A percentile compares a stretch with the other conserved stretches of the same genome.
phyloP scores from a whole-genome alignment of 2,113 vertebrate species.

The Mus musculus region DNA sequence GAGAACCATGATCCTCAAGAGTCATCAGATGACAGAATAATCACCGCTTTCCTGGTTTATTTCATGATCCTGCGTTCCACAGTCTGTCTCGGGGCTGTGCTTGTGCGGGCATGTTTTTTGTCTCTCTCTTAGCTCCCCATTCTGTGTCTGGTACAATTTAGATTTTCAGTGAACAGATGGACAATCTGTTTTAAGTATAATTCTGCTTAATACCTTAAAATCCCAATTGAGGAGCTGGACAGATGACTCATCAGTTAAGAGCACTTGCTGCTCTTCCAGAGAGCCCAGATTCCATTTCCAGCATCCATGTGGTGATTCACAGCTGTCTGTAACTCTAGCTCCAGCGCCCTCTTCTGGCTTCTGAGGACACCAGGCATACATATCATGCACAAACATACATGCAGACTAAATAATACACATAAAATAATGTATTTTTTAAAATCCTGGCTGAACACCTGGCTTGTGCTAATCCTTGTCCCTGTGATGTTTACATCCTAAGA shows the following conservation, averaged over 20 bases:
- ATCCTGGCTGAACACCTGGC: neutral
- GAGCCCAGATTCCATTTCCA: neutral
- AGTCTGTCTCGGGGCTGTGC: neutral
- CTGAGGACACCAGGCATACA: neutral
- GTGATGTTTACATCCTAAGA: neutral
- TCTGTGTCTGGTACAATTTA: neutral
- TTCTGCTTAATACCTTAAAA: conserved; percentile 41
- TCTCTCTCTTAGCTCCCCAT: neutral
- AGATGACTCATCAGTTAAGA: neutral
- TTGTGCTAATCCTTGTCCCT: conserved; percentile 8
- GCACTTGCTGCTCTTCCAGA: neutral
- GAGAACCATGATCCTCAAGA: neutral
- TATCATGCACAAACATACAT: neutral
- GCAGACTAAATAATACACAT: neutral
- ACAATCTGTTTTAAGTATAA: neutral
- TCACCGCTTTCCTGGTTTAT: neutral
- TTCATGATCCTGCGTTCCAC: neutral
- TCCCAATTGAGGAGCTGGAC: neutral
- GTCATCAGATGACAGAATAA: neutral
- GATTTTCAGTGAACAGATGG: neutral
- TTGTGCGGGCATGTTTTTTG: neutral
- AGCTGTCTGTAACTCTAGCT: neutral
- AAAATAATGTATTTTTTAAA: neutral
- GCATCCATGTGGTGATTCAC: neutral
- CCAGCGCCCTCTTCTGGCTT: neutral